Evolutionary conservation across 2,113 vertebrate genomes (phyloP), one percentile per base, ranked within the genome.

Genomic region (Hipposideros armiger): DNA sequence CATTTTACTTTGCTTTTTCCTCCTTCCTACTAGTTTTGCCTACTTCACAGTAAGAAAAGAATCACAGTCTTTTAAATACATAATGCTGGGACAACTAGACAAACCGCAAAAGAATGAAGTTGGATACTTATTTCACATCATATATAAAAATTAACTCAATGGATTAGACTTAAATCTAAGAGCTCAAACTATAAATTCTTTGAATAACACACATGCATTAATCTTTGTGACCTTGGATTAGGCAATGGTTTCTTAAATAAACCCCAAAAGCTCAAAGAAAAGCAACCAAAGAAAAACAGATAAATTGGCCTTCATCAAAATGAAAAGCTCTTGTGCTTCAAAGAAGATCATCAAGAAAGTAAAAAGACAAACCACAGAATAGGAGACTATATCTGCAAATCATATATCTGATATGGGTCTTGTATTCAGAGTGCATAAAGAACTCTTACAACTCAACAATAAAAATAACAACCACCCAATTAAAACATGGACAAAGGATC

Each of bases 331-430:
- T 72, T 87, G 15, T n/a, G 28, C 19, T 89, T 83, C 54, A 73
- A 94, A 90, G n/a, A 9, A 20, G 17, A 95, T n/a, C 11, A 77
- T 32, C 11, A 90, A 97, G 54, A 95, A 95, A 95, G 40, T 82
- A 62, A 91, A 94, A 92, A 54, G 62, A 91, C 8, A 95, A 73
- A 62, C 11, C 28, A 95, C 13, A 69, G 50, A 88, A 91, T 72
- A 4, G 7, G 11, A 90, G 14, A 90, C 50, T 62, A 60, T 36
- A 84, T 82, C 20, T 94, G n/a, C 6, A 92, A 81, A 89, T 89
- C 40, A 85, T 26, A 2, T 64, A 87, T 74, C 47, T 74, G 32
- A 69, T 32, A 85, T n/a, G 13, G 14, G 17, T 83, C 36, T 54
- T 91, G 22, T 52, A 78, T 30, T 50, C 19, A 96, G 36, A 90